phyloP scores from a whole-genome alignment of 1,140 invertebrate genomes.

The Diorhabda sublineata region DNA sequence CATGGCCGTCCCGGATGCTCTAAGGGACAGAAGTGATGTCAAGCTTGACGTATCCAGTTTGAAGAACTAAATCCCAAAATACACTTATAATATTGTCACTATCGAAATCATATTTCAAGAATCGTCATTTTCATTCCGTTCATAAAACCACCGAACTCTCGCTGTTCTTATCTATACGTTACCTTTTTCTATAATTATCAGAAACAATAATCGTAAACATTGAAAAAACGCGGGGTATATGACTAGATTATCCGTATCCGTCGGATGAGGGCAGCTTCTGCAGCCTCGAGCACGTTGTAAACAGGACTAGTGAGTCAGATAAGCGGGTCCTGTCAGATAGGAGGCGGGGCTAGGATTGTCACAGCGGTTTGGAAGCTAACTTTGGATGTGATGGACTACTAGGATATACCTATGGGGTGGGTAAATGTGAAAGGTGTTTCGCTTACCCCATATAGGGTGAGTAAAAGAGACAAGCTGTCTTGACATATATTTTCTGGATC shows the following conservation, averaged over 20 bases:
- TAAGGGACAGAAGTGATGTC: constrained; percentile 42
- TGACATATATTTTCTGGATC: constrained; percentile 10
- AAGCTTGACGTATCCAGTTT: constrained; percentile 46
- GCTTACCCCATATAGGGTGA: constrained; percentile 17
- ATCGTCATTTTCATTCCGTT: not conserved
- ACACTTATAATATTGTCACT: constrained; percentile 10
- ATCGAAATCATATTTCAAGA: constrained; percentile 8
- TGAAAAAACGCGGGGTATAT: constrained; percentile 7
- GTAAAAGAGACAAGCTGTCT: constrained; percentile 2
- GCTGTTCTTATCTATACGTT: not conserved
- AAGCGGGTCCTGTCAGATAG: constrained; percentile 37
- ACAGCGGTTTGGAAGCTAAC: constrained; percentile 44
- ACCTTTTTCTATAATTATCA: too few species aligned
- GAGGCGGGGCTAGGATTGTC: constrained; percentile 44
- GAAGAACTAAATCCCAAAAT: constrained; percentile 18
- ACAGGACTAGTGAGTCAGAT: constrained; percentile 39
- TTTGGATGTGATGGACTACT: constrained; percentile 30
- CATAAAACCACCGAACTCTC: not conserved
- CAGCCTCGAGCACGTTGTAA: constrained; percentile 32
- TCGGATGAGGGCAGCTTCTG: constrained; percentile 36
- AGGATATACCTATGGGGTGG: constrained; percentile 34
- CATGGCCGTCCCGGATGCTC: constrained; percentile 54
- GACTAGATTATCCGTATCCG: constrained; percentile 35
- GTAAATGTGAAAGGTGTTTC: constrained; percentile 20
- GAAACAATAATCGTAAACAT: not conserved